Percentiles rank a stretch among this genome's conserved stretches.
Conservation (phyloP, 2,888 invertebrate species). For the Xanthia icteritia region DNA sequence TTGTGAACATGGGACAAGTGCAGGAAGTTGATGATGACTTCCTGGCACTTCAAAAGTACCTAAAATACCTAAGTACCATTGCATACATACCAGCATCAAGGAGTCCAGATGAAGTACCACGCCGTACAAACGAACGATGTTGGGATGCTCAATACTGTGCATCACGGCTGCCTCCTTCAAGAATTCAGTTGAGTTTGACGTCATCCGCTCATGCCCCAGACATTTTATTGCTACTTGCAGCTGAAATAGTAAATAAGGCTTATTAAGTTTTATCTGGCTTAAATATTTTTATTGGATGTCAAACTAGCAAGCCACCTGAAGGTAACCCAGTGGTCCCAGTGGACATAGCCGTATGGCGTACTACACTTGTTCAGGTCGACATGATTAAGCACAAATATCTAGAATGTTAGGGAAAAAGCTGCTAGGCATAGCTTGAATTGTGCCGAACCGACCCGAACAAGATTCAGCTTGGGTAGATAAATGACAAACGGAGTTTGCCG, state of each 20-base stretch:
- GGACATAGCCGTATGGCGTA: background rate
- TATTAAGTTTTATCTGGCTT: background rate
- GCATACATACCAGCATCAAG: conserved; percentile 91
- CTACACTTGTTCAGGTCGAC: background rate
- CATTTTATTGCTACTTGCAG: conserved; percentile 99
- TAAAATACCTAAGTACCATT: background rate
- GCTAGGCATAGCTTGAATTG: background rate
- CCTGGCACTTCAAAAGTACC: background rate
- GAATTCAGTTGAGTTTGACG: conserved; percentile 98
- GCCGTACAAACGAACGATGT: conserved; percentile 99
- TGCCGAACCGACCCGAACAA: background rate
- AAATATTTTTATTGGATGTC: background rate
- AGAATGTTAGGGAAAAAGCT: background rate
- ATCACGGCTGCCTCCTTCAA: conserved; percentile 99
- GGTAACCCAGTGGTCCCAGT: background rate
- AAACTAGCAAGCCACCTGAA: background rate
- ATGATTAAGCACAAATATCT: background rate
- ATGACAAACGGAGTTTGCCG: background rate
- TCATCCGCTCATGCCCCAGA: conserved; percentile 97
- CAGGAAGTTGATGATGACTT: background rate
- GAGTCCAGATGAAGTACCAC: conserved; percentile 98
- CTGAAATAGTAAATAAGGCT: conserved; percentile 82
- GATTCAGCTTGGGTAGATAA: background rate
- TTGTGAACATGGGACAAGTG: background rate
- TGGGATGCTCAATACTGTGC: conserved; percentile 99